Base-by-base conservation (phyloP, 2,888 invertebrate species). In the Escarpia spicata region DNA sequence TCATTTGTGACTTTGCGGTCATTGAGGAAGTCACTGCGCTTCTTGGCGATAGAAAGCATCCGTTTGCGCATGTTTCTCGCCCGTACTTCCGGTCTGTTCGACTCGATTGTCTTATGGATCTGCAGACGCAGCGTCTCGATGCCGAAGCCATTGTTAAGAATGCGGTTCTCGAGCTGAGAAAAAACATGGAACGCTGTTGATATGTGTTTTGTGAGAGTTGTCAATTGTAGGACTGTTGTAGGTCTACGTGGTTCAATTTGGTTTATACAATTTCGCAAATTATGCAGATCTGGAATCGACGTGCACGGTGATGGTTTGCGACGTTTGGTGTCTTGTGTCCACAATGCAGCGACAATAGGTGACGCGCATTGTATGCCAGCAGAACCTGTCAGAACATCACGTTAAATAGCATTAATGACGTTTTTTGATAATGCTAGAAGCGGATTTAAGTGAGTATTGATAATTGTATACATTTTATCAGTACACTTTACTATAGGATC, bases 31-130 rank as follows among this genome's bases (percentile, higher is more conserved):
- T 37, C 37, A 44, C 91, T 91, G 37, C 91, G 44, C 52, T 91
- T 91, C 58, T 58, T 91, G 31, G 91, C 91, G 37, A 52, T 37
- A 37, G 26, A 44, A 44, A 91, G 52, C 37, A 45, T 52, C n/a
- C 58, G 44, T 52, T 52, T 37, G 37, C 91, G 43, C 37, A 91
- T 44, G 58, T 91, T 91, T 52, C 91, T 91, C 37, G 91, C 91
- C 91, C 58, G 44, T 12, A 45, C 91, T 58, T 91, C 44, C 91
- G 75, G 75, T 75, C 26, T 75, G 75, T n/a, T 75, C n/a, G 75
- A 75, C 75, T 75, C 75, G 26, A 75, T 75, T 75, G 75, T 75
- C 75, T 26, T 15, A 19, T 75, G 75, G 75, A 75, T 75, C 26
- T 75, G 75, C n/a, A 26, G 75, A 75, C 75, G 75, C 75, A 75